Evolutionary conservation across 2,888 invertebrate species (phyloP).

Genomic region (Dinocampus coccinellae): DNA sequence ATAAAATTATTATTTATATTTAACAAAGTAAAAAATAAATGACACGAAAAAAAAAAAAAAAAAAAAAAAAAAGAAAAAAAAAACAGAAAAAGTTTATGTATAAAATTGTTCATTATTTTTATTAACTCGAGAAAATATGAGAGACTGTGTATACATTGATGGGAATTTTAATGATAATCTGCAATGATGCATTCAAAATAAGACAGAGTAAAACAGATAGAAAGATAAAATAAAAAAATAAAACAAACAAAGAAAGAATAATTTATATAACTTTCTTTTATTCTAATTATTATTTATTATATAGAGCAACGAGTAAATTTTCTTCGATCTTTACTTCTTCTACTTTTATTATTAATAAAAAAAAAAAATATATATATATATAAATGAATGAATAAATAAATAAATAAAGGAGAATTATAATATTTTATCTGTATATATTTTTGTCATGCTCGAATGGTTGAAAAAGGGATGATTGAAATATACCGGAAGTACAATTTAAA

Average conservation of each 20-base stretch:
- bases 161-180: neutral
- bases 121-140: neutral
- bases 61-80: too few species aligned
- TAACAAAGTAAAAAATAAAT: neutral
- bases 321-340: neutral
- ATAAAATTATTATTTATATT: neutral
- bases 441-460: neutral
- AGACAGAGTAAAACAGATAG: neutral
- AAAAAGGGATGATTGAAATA: constrained; percentile 6
- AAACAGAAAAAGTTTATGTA: neutral
- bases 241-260: neutral
- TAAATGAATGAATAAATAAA: too few species aligned
- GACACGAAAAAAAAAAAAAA: neutral
- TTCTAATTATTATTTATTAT: neutral
- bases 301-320: neutral
- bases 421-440: neutral
- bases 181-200: neutral
- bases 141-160: neutral
- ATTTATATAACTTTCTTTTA: neutral
- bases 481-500: constrained; percentile 62
- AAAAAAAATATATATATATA: neutral
- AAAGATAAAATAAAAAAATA: too few species aligned
- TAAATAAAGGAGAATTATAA: too few species aligned
- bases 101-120: neutral
- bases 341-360: neutral